Evolutionary conservation across 2,888 invertebrate genomes (phyloP), one percentile per base, ranked within the genome.

Genomic region (Drosophila niveifrons): DNA sequence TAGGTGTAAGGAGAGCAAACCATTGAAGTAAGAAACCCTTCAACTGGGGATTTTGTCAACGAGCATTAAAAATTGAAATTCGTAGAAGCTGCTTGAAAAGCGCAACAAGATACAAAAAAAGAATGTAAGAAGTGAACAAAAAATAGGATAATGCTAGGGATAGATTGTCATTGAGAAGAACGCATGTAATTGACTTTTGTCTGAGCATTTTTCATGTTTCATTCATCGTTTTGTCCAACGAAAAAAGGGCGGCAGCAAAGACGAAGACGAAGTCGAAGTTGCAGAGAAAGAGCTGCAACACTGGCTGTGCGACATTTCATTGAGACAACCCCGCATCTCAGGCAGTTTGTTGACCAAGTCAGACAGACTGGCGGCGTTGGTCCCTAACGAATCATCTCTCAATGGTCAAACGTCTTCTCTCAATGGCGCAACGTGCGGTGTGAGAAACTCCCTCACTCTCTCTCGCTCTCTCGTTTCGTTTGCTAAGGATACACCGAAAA

Each of bases 121-220:
- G 53, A 28, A 51, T 65, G 36, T 52, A 61, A 59, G 52, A 59
- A 55, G 56, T 48, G 58, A 68, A 72, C n/a, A n/a, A 61, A 68
- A 72, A 66, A 70, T 67, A 78, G 59, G 66, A 73, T 82, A 85
- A 84, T 85, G 67, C 67, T 17, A 44, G 57, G 61, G 28, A 46
- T 44, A 43, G 36, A 23, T 52, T 41, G 7, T 52, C 44, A 61
- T 63, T 75, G 63, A 61, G 68, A 68, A 80, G 80, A 88, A 83
- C 79, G 73, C 80, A 82, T 80, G 85, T 91, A 91, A 90, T 90
- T 90, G 91, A 91, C 90, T 90, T 90, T 90, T 90, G 87, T 84
- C 61, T 73, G 68, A 46, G 70, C 70, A 76, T 75, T 75, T 43
- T 48, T 46, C 31, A 36, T 23, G 17, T 80, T 69, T 78, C 89